phyloP scores from a whole-genome alignment of 2,113 vertebrate species.

The Sceloporus tristichus region DNA sequence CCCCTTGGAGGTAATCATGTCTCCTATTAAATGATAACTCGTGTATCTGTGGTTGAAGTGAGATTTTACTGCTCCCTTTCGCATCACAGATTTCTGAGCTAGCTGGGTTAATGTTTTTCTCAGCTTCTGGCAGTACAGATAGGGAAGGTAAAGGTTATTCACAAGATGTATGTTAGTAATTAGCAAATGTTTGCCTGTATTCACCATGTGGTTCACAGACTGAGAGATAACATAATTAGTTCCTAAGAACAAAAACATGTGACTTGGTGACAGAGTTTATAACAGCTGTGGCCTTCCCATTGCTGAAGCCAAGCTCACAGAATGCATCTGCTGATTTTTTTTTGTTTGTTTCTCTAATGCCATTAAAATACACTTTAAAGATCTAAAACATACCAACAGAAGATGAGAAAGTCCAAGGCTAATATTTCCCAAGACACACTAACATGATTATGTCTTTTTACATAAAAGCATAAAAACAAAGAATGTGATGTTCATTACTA shows the following conservation, averaged over 20 bases:
- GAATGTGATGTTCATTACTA: not conserved
- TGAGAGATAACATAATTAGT: not conserved
- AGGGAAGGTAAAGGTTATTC: not conserved
- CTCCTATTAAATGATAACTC: not conserved
- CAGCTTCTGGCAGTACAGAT: not conserved
- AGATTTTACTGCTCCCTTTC: not conserved
- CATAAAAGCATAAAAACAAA: not conserved
- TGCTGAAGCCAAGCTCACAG: rapidly evolving
- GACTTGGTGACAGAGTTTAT: not conserved
- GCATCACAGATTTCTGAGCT: not conserved
- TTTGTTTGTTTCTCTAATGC: not conserved
- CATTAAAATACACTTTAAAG: not conserved
- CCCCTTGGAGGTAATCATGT: not conserved
- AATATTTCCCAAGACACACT: not conserved
- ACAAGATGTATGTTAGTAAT: not conserved
- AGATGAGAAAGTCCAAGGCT: not conserved
- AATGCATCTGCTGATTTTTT: not conserved
- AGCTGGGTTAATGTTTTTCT: not conserved
- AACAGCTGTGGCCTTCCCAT: not conserved
- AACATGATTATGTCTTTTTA: too few species aligned
- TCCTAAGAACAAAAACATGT: not conserved
- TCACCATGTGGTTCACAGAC: not conserved
- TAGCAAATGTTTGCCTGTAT: not conserved
- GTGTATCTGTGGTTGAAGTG: not conserved
- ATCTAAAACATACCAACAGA: not conserved